A percentile compares a stretch with the other conserved stretches of the same genome.
Conservation (phyloP, 2,797 vertebrate species). For the Melopsittacus undulatus region DNA sequence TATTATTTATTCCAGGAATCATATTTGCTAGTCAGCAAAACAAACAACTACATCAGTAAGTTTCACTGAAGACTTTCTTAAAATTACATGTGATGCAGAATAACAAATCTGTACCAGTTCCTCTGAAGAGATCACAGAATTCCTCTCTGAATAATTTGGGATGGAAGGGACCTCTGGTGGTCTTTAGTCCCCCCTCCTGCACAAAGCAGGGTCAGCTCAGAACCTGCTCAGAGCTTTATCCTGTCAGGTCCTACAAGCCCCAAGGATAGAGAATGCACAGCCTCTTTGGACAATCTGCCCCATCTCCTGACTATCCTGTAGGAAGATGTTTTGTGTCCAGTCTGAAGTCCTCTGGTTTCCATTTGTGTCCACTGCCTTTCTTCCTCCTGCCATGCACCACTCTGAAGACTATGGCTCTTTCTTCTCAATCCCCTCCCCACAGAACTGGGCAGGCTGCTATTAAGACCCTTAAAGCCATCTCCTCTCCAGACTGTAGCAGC, state of each 20-base stretch:
- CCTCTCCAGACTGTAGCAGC: neutral
- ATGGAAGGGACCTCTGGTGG: neutral
- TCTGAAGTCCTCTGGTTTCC: neutral
- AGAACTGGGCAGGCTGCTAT: neutral
- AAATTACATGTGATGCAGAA: neutral
- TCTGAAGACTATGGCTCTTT: neutral
- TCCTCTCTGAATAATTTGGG: neutral
- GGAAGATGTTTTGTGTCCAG: rapidly evolving
- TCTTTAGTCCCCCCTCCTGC: neutral
- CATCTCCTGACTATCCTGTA: too few relatives aligned
- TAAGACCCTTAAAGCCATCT: neutral
- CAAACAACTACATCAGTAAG: neutral
- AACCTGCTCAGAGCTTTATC: neutral
- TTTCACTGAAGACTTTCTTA: constrained; percentile 10
- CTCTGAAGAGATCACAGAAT: neutral
- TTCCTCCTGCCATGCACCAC: neutral
- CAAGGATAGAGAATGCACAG: neutral
- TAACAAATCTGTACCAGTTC: neutral
- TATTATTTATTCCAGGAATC: neutral
- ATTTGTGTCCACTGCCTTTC: neutral
- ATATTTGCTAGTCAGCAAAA: neutral
- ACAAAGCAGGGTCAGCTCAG: neutral
- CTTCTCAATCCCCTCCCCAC: neutral
- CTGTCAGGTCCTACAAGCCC: neutral
- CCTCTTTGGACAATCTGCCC: neutral